A percentile compares a stretch with the other conserved stretches of the same genome.
Evolutionary conservation across 2,113 vertebrate species (phyloP).

Genomic region (Stegostoma tigrinum): DNA sequence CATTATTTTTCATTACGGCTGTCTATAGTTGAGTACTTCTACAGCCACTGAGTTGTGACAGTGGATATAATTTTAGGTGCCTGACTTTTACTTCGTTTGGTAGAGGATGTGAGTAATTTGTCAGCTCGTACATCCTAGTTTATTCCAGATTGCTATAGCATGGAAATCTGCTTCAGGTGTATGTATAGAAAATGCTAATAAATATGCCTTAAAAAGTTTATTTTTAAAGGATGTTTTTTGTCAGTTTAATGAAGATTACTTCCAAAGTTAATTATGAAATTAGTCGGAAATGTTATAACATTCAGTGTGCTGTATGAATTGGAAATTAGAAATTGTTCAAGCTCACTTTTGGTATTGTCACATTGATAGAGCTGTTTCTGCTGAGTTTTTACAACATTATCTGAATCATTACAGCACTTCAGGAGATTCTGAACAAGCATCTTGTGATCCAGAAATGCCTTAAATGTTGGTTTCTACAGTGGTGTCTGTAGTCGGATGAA

Average conservation of each 20-base stretch:
- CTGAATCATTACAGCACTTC: too few relatives aligned
- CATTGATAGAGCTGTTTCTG: not conserved
- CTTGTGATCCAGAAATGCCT: not conserved
- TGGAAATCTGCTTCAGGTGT: not conserved
- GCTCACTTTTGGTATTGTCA: not conserved
- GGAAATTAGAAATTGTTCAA: not conserved
- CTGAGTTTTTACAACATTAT: not conserved
- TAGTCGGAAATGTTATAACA: not conserved
- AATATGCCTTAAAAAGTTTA: not conserved
- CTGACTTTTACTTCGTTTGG: not conserved
- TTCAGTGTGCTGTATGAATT: not conserved
- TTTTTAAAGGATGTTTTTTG: not conserved
- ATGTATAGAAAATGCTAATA: too few relatives aligned
- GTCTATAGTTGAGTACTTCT: not conserved
- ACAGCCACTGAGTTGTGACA: not conserved
- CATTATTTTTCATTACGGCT: not conserved
- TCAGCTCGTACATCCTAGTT: not conserved
- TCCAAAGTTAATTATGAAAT: not conserved
- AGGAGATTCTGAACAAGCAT: not conserved
- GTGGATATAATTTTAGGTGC: not conserved
- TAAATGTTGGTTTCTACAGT: not conserved
- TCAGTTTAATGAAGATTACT: not conserved
- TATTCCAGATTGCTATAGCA: not conserved
- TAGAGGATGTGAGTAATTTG: not conserved
- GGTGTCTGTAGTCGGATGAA: not conserved